Conservation (phyloP, 2,797 vertebrate species). For the Acropternis orthonyx region DNA sequence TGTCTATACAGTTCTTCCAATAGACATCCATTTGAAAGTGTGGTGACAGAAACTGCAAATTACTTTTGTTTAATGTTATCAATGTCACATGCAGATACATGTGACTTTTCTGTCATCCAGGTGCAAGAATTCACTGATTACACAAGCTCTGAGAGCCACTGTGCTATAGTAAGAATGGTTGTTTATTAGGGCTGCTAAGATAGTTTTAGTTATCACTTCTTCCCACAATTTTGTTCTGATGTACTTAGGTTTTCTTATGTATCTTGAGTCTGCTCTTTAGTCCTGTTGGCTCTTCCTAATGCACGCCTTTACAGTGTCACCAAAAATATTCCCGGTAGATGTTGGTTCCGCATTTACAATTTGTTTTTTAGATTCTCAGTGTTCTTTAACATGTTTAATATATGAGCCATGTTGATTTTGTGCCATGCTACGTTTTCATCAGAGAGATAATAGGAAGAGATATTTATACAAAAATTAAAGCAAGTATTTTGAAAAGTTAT, state of each 20-base stretch:
- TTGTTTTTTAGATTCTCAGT: background rate
- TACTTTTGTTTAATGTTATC: background rate
- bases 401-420: background rate
- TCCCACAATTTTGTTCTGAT: background rate
- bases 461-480: slow-evolving; percentile 48
- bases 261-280: background rate
- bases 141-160: background rate
- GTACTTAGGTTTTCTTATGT: background rate
- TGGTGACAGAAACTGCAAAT: background rate
- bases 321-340: background rate
- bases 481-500: slow-evolving; percentile 49
- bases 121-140: background rate
- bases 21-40: background rate
- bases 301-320: rapidly evolving
- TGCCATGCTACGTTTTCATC: background rate
- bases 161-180: background rate
- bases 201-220: background rate
- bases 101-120: background rate
- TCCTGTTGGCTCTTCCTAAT: background rate
- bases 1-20: background rate
- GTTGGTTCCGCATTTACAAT: background rate
- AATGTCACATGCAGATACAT: background rate
- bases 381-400: background rate
- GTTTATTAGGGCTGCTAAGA: background rate
- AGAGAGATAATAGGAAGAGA: background rate